These are phyloP conservation scores for Haplochromis vanheusdeni DNA, from an alignment of 2,113 vertebrate genomes.

Conservation along the genomic window DNA sequence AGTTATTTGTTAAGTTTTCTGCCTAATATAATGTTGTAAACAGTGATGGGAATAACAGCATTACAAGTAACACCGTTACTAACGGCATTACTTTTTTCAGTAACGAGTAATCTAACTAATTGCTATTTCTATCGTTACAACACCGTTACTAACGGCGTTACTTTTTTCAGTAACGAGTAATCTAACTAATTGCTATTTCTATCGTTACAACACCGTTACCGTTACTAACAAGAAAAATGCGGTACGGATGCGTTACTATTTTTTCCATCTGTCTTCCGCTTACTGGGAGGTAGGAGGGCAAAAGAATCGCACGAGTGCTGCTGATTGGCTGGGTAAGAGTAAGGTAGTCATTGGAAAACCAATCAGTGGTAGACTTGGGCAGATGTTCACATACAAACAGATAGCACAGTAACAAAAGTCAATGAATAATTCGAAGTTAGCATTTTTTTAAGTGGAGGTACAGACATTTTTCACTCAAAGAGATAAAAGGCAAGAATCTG, in stretches of 20 bases:
- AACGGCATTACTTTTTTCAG: not conserved
- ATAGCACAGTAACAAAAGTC: not conserved
- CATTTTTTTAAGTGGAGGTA: not conserved
- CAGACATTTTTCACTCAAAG: not conserved
- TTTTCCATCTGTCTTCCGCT: not conserved
- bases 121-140: not conserved
- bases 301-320: not conserved
- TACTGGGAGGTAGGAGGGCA: not conserved
- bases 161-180: not conserved
- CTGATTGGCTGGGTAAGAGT: not conserved
- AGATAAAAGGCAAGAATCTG: not conserved
- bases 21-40: not conserved
- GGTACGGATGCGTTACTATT: rapidly evolving
- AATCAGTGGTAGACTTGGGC: not conserved
- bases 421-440: not conserved
- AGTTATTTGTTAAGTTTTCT: not conserved
- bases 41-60: not conserved
- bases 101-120: not conserved
- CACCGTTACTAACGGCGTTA: not conserved
- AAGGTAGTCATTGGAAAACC: not conserved
- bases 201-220: not conserved
- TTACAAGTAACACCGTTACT: not conserved
- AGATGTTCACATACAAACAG: not conserved
- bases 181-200: not conserved
- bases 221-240: not conserved